phyloP scores from a whole-genome alignment of 2,888 invertebrate genomes.

The Ceriagrion tenellum region DNA sequence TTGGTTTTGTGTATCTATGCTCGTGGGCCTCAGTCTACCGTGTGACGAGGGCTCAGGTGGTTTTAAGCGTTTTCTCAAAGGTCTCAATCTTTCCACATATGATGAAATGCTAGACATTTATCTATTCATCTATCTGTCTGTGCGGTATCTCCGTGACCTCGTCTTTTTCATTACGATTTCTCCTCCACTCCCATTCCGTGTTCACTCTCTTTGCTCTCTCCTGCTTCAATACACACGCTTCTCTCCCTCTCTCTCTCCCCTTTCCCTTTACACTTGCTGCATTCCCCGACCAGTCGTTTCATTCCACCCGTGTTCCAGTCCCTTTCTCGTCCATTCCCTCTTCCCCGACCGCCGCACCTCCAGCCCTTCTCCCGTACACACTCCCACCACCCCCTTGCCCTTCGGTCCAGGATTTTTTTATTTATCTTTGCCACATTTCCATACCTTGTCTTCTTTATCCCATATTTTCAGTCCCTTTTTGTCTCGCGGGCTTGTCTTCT shows the following conservation, averaged over 20 bases:
- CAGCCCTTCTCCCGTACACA: background rate
- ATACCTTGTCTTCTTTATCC: slow-evolving; percentile 17
- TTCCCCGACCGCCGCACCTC: background rate
- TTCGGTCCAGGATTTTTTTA: background rate
- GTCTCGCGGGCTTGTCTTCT: background rate
- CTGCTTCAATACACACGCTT: background rate
- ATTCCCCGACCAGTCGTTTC: slow-evolving; percentile 4
- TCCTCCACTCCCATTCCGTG: background rate
- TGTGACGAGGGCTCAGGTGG: too few species aligned
- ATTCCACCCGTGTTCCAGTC: background rate
- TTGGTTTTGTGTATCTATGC: too few species aligned
- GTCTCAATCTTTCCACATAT: too few species aligned
- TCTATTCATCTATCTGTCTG: too few species aligned
- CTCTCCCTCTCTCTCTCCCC: background rate
- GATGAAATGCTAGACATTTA: too few species aligned
- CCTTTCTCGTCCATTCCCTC: too few species aligned
- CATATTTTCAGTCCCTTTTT: slow-evolving; percentile 11
- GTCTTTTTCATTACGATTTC: background rate
- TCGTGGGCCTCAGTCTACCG: too few species aligned
- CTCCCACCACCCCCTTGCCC: background rate
- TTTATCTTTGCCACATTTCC: slow-evolving; percentile 19
- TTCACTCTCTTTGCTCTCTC: background rate
- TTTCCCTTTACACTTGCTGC: background rate
- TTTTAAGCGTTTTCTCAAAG: too few species aligned
- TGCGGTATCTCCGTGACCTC: too few species aligned